These are phyloP conservation scores for Myripristis murdjan DNA, from an alignment of 2,797 vertebrate species.

Conservation along the genomic window DNA sequence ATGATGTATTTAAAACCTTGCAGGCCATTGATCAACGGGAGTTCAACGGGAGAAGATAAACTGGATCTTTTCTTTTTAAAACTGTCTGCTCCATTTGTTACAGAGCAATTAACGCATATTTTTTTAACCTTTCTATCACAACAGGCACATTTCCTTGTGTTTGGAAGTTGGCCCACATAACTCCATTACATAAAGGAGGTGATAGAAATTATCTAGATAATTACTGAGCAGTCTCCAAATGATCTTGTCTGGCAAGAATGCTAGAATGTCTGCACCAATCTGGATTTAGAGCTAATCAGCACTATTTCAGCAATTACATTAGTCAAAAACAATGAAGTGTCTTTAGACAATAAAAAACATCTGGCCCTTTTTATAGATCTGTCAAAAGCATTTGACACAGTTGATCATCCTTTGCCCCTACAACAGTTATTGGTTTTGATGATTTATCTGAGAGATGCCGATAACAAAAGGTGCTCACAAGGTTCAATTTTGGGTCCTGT, in stretches of 20 bases:
- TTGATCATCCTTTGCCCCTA: background rate
- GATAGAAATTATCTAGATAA: background rate
- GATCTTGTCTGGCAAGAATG: background rate
- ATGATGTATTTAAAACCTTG: too few relatives aligned
- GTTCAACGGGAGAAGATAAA: too few relatives aligned
- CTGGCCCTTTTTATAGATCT: too few relatives aligned
- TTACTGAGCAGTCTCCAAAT: constrained; percentile 25
- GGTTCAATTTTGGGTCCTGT: background rate
- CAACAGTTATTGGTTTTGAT: background rate
- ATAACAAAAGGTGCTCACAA: too few relatives aligned
- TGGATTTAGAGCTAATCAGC: background rate
- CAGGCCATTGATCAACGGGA: too few relatives aligned
- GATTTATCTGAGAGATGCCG: background rate
- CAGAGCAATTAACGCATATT: too few relatives aligned
- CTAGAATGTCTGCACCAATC: background rate
- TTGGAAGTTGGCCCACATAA: too few relatives aligned
- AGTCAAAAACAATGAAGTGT: background rate
- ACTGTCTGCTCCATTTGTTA: too few relatives aligned
- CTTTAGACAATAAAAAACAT: background rate
- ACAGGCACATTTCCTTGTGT: too few relatives aligned
- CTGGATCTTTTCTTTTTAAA: too few relatives aligned
- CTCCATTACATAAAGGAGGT: too few relatives aligned
- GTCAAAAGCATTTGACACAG: background rate
- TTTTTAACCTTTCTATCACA: too few relatives aligned
- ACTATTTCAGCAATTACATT: background rate